Base-by-base conservation (phyloP, 1,140 invertebrate genomes). In the Tetranychus cinnabarinus region DNA sequence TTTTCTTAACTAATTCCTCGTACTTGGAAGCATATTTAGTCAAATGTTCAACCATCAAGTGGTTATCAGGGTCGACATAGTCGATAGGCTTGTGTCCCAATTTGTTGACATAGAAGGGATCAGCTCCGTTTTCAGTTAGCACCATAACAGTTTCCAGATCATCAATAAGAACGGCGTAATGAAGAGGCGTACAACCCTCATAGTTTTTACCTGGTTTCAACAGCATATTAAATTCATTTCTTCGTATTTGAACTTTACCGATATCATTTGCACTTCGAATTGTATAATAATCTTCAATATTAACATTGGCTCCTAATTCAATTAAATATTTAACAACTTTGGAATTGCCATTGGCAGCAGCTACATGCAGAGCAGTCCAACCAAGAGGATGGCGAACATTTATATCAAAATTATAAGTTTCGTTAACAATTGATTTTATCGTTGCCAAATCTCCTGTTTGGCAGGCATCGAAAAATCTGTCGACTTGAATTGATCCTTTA, bases 331-430 rank as follows among this genome's bases (percentile, higher is more conserved):
- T 76, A 2, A 88, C 77, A 61, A 78, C 78, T 68, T 79, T 76
- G n/a, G 73, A 59, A 65, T 80, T 78, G 48, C 79, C 79, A 73
- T 86, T 88, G n/a, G 88, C 80, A 36, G 83, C 82, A 60, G 86
- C 86, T 50, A 82, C 77, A 73, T 88, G 86, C 36, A 91, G 73
- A 7, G 85, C 78, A 56, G 85, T 88, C 87, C 88, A 92, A 39
- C 88, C 87, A 23, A 89, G 72, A 13, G 72, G 61, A 72, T 87
- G 84, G 10, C 58, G 37, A 12, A 39, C 34, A 56, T 56, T 56
- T 2, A 56, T 23, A 56, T 56, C 55, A 23, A 56, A 35, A 56
- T 35, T 37, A n/a, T 52, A 52, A 15, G 7, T 36, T 56, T 34
- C 33, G 13, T 56, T 35, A n/a, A 56, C 36, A 15, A 56, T 56